Evolutionary conservation across 2,888 invertebrate species (phyloP), one percentile per base, ranked within the genome.

Genomic region (Eristalinus sepulchralis): DNA sequence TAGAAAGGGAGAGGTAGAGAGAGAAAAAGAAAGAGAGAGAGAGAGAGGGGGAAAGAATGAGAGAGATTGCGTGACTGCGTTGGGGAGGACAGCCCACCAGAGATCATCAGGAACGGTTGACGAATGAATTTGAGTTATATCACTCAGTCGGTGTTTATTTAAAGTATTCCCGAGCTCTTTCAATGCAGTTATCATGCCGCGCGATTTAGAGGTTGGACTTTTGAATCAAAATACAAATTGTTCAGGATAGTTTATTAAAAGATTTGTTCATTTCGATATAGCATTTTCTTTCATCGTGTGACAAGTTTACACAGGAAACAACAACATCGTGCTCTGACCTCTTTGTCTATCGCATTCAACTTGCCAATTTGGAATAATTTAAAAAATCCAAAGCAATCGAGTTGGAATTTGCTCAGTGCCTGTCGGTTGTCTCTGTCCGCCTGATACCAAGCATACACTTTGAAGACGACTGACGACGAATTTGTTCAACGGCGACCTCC

Each of bases 371-470:
- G 68, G 31, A 86, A 78, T 68, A 75, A 80, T 80, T 79, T 78
- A 11, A 79, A 84, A 84, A 84, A 76, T 80, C 64, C 66, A 34
- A 75, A 79, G 33, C 83, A 66, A 64, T 75, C 53, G 53, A 39
- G n/a, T 66, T 64, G 83, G 79, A 84, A 80, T 84, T 70, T 39
- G 39, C 1, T 70, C 1, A 6, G 22, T 3, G 31, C 36, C 60
- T 53, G 57, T 59, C 70, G 59, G 59, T 3, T 6, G 53, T 47
- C 70, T 84, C 82, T 89, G 89, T 36, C 83, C 55, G 80, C 90
- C 90, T 87, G 88, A 84, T 89, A 64, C 72, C 73, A 80, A 89
- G 88, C 89, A 89, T 89, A 89, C 89, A 89, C 90, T 89, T 88
- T 89, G 89, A 90, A 90, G 89, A 90, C 89, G 89, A 89, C 89